Evolutionary conservation across 2,797 vertebrate genomes (phyloP).

Genomic region (Mus spretus): DNA sequence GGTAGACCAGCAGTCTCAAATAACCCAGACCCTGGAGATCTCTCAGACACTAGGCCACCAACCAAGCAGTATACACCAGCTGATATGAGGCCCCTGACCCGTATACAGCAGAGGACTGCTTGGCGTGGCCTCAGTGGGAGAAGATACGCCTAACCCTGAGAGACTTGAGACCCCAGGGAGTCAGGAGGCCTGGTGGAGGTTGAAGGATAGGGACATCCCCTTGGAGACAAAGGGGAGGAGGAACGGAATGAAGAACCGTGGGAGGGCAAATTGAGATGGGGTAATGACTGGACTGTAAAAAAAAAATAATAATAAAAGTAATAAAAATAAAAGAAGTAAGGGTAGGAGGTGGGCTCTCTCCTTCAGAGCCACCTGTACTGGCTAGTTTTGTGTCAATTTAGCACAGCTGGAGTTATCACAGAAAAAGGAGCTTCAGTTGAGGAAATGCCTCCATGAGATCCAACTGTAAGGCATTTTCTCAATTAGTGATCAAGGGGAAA

Average conservation of each 20-base stretch:
- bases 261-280: neutral
- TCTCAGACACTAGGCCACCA: neutral
- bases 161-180: neutral
- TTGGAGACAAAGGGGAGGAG: neutral
- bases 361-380: no score
- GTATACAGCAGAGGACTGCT: neutral
- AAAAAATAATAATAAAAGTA: no score
- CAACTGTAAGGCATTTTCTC: no score
- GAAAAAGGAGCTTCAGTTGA: no score
- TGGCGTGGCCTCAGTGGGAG: neutral
- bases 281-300: neutral
- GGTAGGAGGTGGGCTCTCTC: neutral
- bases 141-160: neutral
- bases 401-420: no score
- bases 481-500: no score
- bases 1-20: neutral
- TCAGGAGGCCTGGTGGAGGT: neutral
- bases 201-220: neutral
- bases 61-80: neutral
- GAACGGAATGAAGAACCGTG: neutral
- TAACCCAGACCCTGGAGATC: neutral
- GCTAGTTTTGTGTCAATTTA: no score
- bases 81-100: neutral
- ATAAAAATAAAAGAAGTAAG: neutral
- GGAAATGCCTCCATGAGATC: no score